Conservation (phyloP, 2,888 invertebrate species). For the Amiota communis region DNA sequence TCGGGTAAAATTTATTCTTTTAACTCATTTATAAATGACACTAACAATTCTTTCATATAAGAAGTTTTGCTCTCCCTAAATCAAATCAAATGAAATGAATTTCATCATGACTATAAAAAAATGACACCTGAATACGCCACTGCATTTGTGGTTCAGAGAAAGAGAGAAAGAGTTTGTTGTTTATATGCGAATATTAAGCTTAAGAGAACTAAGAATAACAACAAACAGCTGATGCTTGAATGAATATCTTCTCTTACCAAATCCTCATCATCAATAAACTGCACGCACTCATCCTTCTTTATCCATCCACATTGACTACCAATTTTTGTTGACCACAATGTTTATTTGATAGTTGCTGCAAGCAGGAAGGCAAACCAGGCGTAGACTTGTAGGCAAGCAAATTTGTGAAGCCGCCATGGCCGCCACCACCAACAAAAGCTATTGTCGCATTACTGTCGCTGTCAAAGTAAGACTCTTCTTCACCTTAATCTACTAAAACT, state of each 20-base stretch:
- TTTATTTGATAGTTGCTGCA: not conserved
- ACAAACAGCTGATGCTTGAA: not conserved
- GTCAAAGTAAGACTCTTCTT: constrained; percentile 50
- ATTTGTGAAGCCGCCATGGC: constrained; percentile 8
- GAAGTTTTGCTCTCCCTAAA: too few relatives aligned
- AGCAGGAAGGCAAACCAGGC: too few relatives aligned
- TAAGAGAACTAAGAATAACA: not conserved
- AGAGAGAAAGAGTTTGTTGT: not conserved
- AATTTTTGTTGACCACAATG: not conserved
- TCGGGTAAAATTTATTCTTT: too few relatives aligned
- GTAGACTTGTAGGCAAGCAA: not conserved
- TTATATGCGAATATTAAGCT: not conserved
- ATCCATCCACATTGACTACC: too few relatives aligned
- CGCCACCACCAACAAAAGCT: not conserved
- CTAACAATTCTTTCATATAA: too few relatives aligned
- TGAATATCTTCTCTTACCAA: not conserved
- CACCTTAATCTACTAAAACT: constrained; percentile 42
- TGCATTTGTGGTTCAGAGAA: not conserved
- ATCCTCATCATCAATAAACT: not conserved
- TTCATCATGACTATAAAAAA: not conserved
- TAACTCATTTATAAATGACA: too few relatives aligned
- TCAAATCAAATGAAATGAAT: not conserved
- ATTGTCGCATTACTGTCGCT: constrained; percentile 47
- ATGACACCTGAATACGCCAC: not conserved
- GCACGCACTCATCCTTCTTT: too few relatives aligned